Evolutionary conservation across 1,140 invertebrate species (phyloP).

Genomic region (Zeugodacus cucurbitae): DNA sequence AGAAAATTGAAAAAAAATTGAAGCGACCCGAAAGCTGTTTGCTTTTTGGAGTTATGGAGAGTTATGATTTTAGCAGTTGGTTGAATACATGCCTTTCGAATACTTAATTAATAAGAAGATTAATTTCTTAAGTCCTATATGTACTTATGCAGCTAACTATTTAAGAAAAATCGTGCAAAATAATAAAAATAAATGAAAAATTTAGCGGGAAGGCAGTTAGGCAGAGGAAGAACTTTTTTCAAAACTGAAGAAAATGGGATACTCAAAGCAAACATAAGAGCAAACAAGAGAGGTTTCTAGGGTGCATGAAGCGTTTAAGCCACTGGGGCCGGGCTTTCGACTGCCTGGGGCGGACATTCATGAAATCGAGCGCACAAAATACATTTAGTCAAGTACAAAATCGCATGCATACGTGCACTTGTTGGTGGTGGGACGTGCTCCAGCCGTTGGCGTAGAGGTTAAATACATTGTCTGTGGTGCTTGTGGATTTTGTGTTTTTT

Average conservation of each 20-base stretch:
- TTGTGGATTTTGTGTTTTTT: not conserved
- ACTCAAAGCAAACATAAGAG: not conserved
- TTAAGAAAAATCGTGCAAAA: not conserved
- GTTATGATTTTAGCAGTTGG: too few relatives aligned
- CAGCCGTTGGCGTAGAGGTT: slow-evolving; percentile 49
- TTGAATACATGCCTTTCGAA: too few relatives aligned
- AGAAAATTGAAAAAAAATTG: not conserved
- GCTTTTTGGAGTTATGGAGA: too few relatives aligned
- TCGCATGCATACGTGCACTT: slow-evolving; percentile 65
- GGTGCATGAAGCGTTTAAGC: not conserved
- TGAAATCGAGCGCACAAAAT: not conserved
- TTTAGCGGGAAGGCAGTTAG: not conserved
- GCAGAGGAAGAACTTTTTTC: not conserved
- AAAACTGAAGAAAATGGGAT: not conserved
- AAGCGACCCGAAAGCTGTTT: not conserved
- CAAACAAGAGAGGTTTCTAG: not conserved
- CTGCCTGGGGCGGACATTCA: not conserved
- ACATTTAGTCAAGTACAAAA: slow-evolving; percentile 32
- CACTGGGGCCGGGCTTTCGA: too few relatives aligned
- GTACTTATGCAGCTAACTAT: not conserved
- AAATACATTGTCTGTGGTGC: not conserved
- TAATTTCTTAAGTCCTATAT: too few relatives aligned
- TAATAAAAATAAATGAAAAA: not conserved
- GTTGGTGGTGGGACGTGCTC: slow-evolving; percentile 57
- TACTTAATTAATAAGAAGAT: too few relatives aligned